Evolutionary conservation across 1,140 invertebrate genomes (phyloP).

Genomic region (Acyrthosiphon pisum): DNA sequence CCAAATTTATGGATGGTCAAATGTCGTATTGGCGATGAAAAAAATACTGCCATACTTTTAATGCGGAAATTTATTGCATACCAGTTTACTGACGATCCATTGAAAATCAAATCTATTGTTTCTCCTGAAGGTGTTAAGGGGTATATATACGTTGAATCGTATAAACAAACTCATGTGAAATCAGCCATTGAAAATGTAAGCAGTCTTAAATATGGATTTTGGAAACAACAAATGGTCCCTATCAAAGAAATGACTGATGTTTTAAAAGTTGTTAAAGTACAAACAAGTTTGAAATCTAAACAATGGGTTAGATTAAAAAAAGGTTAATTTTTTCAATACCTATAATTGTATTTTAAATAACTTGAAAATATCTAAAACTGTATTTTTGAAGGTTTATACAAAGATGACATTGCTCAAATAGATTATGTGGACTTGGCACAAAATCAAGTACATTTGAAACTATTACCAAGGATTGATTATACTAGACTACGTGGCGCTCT

Average conservation of each 20-base stretch:
- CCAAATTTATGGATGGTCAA: constrained; percentile 99
- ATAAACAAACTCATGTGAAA: constrained; percentile 97
- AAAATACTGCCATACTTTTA: constrained; percentile 84
- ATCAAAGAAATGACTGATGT: constrained; percentile 99
- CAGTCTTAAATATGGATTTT: constrained; percentile 85
- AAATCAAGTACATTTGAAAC: constrained; percentile 93
- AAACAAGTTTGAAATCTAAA: constrained; percentile 86
- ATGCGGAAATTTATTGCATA: constrained; percentile 97
- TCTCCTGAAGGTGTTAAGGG: constrained; percentile 97
- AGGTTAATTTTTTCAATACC: constrained; percentile 62
- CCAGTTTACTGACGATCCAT: constrained; percentile 82
- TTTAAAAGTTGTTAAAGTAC: constrained; percentile 92
- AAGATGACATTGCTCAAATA: constrained; percentile 97
- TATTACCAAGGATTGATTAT: constrained; percentile 96
- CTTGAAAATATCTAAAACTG: not conserved
- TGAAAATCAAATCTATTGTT: constrained; percentile 96
- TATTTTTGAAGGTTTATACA: constrained; percentile 76
- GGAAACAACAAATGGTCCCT: constrained; percentile 97
- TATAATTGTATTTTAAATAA: not conserved
- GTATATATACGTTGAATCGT: constrained; percentile 97
- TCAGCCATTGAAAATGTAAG: constrained; percentile 93
- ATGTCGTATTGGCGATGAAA: constrained; percentile 96
- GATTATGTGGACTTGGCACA: constrained; percentile 90
- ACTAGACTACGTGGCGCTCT: constrained; percentile 86
- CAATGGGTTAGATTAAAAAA: constrained; percentile 95